Percentiles rank a stretch among this genome's conserved stretches.
Conservation (phyloP, 2,888 invertebrate genomes). For the Leptopilina syphax region DNA sequence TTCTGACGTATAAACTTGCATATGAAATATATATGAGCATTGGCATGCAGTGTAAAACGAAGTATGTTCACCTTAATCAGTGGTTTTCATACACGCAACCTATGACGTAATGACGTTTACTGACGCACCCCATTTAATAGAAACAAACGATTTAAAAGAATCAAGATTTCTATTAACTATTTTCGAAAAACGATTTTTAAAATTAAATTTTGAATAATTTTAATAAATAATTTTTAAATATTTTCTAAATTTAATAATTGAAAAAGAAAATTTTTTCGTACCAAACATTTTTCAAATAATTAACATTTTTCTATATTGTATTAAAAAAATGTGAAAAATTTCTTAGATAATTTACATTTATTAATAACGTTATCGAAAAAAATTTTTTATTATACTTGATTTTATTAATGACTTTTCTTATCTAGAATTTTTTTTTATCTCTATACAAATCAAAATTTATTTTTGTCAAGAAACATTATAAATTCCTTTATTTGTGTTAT, state of each 20-base stretch:
- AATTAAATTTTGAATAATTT: too few species aligned
- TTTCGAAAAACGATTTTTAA: too few species aligned
- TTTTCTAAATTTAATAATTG: too few species aligned
- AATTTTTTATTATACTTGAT: background rate
- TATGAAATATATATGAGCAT: constrained; percentile 12
- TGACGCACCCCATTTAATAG: constrained; percentile 4
- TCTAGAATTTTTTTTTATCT: background rate
- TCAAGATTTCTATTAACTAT: background rate
- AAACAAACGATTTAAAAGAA: constrained; percentile 47
- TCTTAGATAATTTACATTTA: background rate
- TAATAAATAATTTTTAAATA: too few species aligned
- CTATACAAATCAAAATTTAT: background rate
- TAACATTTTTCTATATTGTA: too few species aligned
- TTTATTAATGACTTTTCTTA: background rate
- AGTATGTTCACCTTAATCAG: constrained; percentile 32
- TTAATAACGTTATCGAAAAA: background rate
- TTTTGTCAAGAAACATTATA: too few species aligned
- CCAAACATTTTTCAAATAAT: too few species aligned
- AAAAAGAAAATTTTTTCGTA: too few species aligned
- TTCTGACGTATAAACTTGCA: background rate
- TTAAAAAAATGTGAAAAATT: background rate
- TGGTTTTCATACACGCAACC: constrained; percentile 37
- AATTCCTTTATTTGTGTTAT: too few species aligned
- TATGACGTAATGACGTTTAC: constrained; percentile 31
- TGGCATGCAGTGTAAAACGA: constrained; percentile 32